phyloP scores from a whole-genome alignment of 2,888 invertebrate species.

The Ommatoiulus sabulosus region DNA sequence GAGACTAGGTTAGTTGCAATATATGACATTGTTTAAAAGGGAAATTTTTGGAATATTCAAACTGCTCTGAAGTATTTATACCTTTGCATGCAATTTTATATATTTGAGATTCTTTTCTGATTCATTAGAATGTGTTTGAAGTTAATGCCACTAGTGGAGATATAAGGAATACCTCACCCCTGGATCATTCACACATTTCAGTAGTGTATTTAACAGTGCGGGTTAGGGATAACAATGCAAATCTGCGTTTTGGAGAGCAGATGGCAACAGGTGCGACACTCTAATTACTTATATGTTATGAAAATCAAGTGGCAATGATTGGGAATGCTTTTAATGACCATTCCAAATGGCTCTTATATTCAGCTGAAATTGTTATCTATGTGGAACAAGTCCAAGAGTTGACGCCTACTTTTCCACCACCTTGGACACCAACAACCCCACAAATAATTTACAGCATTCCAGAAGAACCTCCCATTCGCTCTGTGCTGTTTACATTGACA shows the following conservation, averaged over 20 bases:
- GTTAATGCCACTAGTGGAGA: constrained; percentile 79
- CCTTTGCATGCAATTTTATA: no score
- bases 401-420: constrained; percentile 79
- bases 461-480: constrained; percentile 82
- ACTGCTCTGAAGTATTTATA: no score
- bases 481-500: constrained; percentile 74
- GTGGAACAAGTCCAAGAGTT: constrained; percentile 82
- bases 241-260: constrained; percentile 58
- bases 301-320: neutral
- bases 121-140: constrained; percentile 64
- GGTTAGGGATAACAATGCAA: constrained; percentile 78
- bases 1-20: no score
- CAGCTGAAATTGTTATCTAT: constrained; percentile 72
- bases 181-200: constrained; percentile 80
- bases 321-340: no score
- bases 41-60: no score
- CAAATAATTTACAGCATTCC: constrained; percentile 77
- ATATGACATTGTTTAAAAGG: no score
- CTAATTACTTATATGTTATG: neutral
- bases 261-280: neutral
- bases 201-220: constrained; percentile 80
- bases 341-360: neutral
- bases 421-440: constrained; percentile 79
- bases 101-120: neutral
- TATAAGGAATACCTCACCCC: constrained; percentile 75